Evolutionary conservation across 2,797 vertebrate genomes (phyloP).

Genomic region (Anisognathus igniventris): DNA sequence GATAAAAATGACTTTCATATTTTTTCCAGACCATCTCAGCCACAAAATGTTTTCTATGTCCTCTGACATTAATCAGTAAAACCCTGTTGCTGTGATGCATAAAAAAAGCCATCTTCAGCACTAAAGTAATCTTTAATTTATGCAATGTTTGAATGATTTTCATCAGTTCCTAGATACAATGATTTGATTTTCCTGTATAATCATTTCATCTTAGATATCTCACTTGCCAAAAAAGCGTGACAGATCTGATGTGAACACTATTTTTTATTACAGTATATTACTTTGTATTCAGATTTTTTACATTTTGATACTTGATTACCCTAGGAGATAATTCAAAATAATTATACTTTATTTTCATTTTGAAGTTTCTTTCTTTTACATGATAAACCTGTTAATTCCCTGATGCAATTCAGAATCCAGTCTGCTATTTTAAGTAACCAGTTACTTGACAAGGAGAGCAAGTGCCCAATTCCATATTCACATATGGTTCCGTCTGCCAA

Average conservation of each 20-base stretch:
- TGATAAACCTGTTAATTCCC: background rate
- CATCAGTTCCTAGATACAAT: constrained; percentile 18
- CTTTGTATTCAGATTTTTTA: background rate
- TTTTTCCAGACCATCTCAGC: background rate
- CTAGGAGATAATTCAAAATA: background rate
- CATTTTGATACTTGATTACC: background rate
- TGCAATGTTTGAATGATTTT: constrained; percentile 35
- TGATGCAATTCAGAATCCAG: background rate
- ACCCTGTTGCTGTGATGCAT: background rate
- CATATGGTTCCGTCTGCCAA: background rate
- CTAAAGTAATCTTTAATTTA: constrained; percentile 45
- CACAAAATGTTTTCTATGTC: background rate
- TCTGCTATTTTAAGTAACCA: background rate
- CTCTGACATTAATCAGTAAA: constrained; percentile 38
- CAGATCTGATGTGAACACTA: background rate
- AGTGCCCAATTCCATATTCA: background rate
- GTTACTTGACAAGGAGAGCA: background rate
- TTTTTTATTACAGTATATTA: background rate
- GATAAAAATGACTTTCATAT: background rate
- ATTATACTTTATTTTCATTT: background rate
- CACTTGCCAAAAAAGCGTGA: background rate
- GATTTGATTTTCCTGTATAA: constrained; percentile 44
- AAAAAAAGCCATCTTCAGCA: background rate
- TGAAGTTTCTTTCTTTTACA: background rate
- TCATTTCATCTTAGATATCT: background rate